phyloP scores from a whole-genome alignment of 2,888 invertebrate genomes.

The Drosophila ustulata region DNA sequence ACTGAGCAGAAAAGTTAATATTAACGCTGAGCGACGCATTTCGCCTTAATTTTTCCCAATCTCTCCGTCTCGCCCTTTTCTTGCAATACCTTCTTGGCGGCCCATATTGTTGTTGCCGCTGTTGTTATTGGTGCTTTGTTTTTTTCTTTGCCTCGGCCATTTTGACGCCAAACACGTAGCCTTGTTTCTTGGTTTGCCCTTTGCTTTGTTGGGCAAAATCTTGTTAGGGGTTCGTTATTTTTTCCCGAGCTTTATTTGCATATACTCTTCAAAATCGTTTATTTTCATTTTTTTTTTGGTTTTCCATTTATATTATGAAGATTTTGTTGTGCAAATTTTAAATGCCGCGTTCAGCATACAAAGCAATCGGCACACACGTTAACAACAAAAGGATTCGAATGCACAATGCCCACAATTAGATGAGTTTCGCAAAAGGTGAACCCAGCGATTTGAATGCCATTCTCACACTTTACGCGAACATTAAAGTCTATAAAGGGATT shows the following conservation, averaged over 20 bases:
- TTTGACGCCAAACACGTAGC: slow-evolving; percentile 80
- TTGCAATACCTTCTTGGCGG: slow-evolving; percentile 5
- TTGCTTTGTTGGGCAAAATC: slow-evolving; percentile 67
- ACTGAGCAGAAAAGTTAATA: slow-evolving; percentile 80
- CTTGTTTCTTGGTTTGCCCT: slow-evolving; percentile 51
- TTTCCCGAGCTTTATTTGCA: slow-evolving; percentile 54
- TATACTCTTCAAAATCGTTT: slow-evolving; percentile 70
- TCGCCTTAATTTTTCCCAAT: slow-evolving; percentile 65
- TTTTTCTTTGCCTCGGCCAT: slow-evolving; percentile 55
- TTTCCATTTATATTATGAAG: slow-evolving; percentile 52
- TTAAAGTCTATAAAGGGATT: not conserved
- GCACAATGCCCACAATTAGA: slow-evolving; percentile 56
- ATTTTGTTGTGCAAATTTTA: slow-evolving; percentile 75
- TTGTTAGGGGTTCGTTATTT: slow-evolving; percentile 67
- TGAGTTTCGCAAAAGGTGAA: slow-evolving; percentile 41
- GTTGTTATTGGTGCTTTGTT: slow-evolving; percentile 3
- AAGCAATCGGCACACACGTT: slow-evolving; percentile 49
- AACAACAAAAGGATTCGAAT: slow-evolving; percentile 59
- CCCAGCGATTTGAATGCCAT: slow-evolving; percentile 37
- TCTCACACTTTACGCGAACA: slow-evolving; percentile 5
- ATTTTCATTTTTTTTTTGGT: slow-evolving; percentile 48
- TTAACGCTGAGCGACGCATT: slow-evolving; percentile 77
- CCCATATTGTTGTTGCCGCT: slow-evolving; percentile 18
- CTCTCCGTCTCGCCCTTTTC: slow-evolving; percentile 8
- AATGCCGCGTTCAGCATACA: slow-evolving; percentile 69